phyloP scores from a whole-genome alignment of 2,113 vertebrate genomes.

The Ardeotis arabs region DNA sequence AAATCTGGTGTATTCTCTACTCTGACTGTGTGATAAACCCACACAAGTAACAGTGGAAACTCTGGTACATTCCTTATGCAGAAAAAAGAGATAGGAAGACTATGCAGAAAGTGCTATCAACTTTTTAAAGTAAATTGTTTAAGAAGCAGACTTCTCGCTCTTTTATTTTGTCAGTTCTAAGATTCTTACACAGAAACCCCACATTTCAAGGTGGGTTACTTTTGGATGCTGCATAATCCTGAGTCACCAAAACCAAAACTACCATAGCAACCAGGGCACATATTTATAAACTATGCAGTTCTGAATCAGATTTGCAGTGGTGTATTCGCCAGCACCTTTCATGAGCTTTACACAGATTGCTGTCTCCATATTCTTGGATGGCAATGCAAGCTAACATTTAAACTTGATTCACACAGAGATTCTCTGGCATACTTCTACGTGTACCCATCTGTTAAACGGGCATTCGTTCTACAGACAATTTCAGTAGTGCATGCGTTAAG shows the following conservation, averaged over 20 bases:
- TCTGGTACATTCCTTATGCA: neutral
- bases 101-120: neutral
- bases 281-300: constrained; percentile 10
- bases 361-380: neutral
- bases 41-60: neutral
- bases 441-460: constrained; percentile 25
- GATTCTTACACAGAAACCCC: neutral
- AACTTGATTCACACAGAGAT: neutral
- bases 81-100: neutral
- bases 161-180: neutral
- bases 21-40: neutral
- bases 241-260: constrained; percentile 51
- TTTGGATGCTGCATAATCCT: constrained; percentile 50
- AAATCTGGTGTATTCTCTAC: neutral
- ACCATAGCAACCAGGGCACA: constrained; percentile 56
- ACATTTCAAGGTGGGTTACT: neutral
- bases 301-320: neutral
- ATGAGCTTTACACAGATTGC: neutral
- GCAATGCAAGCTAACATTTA: constrained; percentile 8
- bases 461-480: neutral
- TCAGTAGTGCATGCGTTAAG: neutral
- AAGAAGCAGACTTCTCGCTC: neutral
- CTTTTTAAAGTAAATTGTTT: neutral
- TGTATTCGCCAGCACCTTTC: neutral
- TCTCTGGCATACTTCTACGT: neutral